phyloP scores from a whole-genome alignment of 2,113 vertebrate species.

The Hippocampus guttulatus region DNA sequence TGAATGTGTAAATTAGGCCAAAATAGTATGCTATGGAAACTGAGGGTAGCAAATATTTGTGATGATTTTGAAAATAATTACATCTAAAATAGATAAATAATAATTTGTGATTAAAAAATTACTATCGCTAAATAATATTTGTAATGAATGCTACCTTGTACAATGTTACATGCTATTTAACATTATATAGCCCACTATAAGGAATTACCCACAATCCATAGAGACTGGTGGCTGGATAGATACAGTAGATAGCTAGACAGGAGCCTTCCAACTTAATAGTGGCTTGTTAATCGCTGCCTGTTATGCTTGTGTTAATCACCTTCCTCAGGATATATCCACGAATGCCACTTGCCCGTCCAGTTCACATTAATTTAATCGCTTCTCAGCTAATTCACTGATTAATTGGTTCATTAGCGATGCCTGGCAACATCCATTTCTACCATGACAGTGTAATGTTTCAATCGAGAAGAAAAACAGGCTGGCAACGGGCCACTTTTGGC shows the following conservation, averaged over 20 bases:
- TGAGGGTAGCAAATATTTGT: too few species aligned
- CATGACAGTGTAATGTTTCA: conserved; percentile 70
- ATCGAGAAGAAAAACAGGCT: conserved; percentile 65
- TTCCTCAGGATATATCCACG: conserved; percentile 66
- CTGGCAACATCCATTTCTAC: conserved; percentile 72
- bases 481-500: conserved; percentile 59
- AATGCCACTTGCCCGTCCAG: conserved; percentile 61
- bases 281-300: conserved; percentile 64
- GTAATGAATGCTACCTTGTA: too few species aligned
- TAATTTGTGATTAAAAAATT: too few species aligned
- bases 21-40: too few species aligned
- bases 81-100: too few species aligned
- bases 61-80: too few species aligned
- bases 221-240: conserved; percentile 21
- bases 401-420: conserved; percentile 74
- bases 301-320: conserved; percentile 64
- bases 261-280: conserved; percentile 62
- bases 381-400: conserved; percentile 74
- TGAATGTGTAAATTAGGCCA: too few species aligned
- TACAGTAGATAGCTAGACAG: conserved; percentile 54
- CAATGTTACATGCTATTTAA: too few species aligned
- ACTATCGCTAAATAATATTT: too few species aligned
- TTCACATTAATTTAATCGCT: conserved; percentile 71
- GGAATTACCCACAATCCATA: background rate
- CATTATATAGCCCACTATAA: too few species aligned